Percentiles rank a stretch among this genome's conserved stretches.
phyloP scores from a whole-genome alignment of 2,888 invertebrate species.

The Myopa tessellatipennis region DNA sequence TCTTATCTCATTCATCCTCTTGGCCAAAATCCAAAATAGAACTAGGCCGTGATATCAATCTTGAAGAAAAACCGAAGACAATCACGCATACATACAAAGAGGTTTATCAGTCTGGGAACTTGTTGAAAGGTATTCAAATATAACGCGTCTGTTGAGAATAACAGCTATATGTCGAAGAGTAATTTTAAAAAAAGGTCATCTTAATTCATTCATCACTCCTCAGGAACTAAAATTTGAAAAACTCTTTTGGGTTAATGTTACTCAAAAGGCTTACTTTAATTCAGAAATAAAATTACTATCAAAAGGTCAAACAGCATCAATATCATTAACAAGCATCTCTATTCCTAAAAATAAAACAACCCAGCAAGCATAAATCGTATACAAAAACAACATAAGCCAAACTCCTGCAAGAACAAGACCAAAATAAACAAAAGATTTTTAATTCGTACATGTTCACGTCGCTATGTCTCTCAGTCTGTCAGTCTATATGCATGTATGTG shows the following conservation, averaged over 20 bases:
- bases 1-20: not conserved
- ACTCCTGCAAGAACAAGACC: too few species aligned
- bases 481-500: too few species aligned
- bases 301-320: too few species aligned
- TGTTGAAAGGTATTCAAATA: not conserved
- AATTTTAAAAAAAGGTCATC: not conserved
- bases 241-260: slow-evolving; percentile 16
- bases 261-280: not conserved
- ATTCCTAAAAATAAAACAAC: too few species aligned
- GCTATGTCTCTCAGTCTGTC: too few species aligned
- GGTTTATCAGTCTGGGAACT: slow-evolving; percentile 9
- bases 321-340: too few species aligned
- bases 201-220: not conserved
- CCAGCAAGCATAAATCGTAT: too few species aligned
- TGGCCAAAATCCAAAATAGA: slow-evolving; percentile 40
- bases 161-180: not conserved
- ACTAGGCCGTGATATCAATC: slow-evolving; percentile 29
- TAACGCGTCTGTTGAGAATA: not conserved
- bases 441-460: too few species aligned
- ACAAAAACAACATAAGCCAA: too few species aligned
- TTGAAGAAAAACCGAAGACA: not conserved
- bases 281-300: too few species aligned
- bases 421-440: too few species aligned
- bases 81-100: slow-evolving; percentile 28
- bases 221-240: not conserved